Conservation (phyloP, 2,888 invertebrate species). For the Gryllus longicercus region DNA sequence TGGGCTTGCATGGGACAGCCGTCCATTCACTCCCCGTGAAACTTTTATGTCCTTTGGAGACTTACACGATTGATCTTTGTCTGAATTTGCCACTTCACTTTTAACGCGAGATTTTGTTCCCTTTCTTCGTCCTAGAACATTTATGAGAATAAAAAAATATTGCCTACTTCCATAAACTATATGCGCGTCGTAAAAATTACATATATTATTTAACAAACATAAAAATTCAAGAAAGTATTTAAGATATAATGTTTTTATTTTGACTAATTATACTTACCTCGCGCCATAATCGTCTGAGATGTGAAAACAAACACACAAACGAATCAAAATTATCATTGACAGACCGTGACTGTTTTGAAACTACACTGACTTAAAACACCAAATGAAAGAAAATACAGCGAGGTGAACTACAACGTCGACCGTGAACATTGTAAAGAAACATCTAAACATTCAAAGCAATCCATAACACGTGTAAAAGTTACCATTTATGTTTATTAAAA, state of each 20-base stretch:
- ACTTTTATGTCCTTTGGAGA: slow-evolving; percentile 37
- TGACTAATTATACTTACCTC: slow-evolving; percentile 11
- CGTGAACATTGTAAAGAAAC: no score
- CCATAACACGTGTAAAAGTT: no score
- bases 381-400: no score
- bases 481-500: not conserved
- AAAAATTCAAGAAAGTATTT: not conserved
- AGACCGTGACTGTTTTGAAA: no score
- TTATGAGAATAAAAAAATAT: not conserved
- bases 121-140: slow-evolving; percentile 26
- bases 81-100: not conserved
- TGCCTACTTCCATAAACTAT: not conserved
- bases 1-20: slow-evolving; percentile 42
- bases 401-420: no score
- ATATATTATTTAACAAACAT: no score
- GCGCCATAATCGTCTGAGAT: slow-evolving; percentile 20
- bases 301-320: no score
- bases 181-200: no score
- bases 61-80: not conserved
- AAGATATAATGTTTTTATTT: not conserved
- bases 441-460: no score
- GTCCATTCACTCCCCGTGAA: slow-evolving; percentile 40
- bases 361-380: no score
- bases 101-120: slow-evolving; percentile 23
- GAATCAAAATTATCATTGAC: no score